Evolutionary conservation across 2,888 invertebrate species (phyloP), one percentile per base, ranked within the genome.

Genomic region (Dynastes maya): DNA sequence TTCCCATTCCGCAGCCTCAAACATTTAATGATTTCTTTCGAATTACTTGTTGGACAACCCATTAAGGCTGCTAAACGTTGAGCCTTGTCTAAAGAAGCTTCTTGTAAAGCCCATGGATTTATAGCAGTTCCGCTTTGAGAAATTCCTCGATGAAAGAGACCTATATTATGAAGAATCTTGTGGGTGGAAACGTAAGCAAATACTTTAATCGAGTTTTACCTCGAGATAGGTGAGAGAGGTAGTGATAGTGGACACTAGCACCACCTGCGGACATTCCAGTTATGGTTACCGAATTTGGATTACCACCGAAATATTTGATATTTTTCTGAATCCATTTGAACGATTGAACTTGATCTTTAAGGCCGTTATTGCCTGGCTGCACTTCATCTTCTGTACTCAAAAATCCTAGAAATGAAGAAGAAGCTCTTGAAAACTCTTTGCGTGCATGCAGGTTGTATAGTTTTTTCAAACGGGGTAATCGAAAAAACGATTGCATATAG

Each of bases 221-320:
- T 80, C 77, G 82, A 27, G 92, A 92, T 80, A 91, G 83, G 0
- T 92, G 91, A 0, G 93, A 92, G 8, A 95, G 82, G 81, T 92
- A 92, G 80, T 94, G 94, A 83, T 93, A 92, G 86, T 94, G 93
- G 0, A 93, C 93, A 82, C 94, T 92, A 1, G 92, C 93, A 51
- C 92, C 94, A 0, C 95, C 95, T 0, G 95, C 92, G 2, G 94
- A 94, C 82, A 91, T 90, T 1, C 95, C 95, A 0, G 91, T 86
- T 1, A 94, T 84, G 0, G 93, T 92, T 29, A 94, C 90, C 80
- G 91, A 91, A 53, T 91, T 90, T 2, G 93, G 91, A 88, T 94
- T 91, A 0, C 94, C 94, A 1, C 93, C 93, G 83, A 95, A 94
- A 84, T 89, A 89, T 81, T 90, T 89, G 80, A 94, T 93, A 85